Base-by-base conservation (phyloP, 2,888 invertebrate genomes). In the Apamea epomidion region DNA sequence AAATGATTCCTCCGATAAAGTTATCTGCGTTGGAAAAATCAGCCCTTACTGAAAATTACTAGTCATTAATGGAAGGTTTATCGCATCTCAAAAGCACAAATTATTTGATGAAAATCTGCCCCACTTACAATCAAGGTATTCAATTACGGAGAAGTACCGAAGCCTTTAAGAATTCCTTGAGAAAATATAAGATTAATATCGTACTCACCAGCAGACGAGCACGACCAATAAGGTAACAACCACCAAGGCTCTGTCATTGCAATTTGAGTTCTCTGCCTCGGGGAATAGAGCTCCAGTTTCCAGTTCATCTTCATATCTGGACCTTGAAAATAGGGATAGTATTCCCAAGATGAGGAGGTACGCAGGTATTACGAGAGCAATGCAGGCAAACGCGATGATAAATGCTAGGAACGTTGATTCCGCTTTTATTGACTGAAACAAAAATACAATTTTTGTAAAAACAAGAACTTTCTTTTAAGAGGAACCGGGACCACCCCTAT, bases 341-440 rank as follows among this genome's bases (percentile, higher is more conserved):
- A 98, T 97, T 77, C 97, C 97, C 87, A 96, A 89, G 83, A 97
- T 94, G 74, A 97, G 90, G 10, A 97, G 94, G 83, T 97, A 97
- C 76, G 97, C 96, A 73, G 98, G 97, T 90, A 98, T 97, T 81
- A 98, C 97, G 88, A 98, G 95, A 54, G 98, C 97, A 87, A 98
- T 95, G 90, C 98, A 96, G 74, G 97, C 96, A 88, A 98, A 98
- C 70, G 98, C 93, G 84, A 97, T 97, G 91, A 98, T 97, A 89
- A 98, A 96, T 29, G 97, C 97, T 82, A 98, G 96, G 92, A 98
- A 98, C 65, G 98, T 98, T 25, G 98, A 98, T 93, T 98, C 98
- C 91, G 98, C 97, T 95, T 98, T 98, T 90, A 98, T 97, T 73
- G 98, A 97, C 98, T 98, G 96, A 70, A 96, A 97, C 75, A 80